phyloP scores from a whole-genome alignment of 1,140 invertebrate genomes.

The Lutraria rhynchaena region DNA sequence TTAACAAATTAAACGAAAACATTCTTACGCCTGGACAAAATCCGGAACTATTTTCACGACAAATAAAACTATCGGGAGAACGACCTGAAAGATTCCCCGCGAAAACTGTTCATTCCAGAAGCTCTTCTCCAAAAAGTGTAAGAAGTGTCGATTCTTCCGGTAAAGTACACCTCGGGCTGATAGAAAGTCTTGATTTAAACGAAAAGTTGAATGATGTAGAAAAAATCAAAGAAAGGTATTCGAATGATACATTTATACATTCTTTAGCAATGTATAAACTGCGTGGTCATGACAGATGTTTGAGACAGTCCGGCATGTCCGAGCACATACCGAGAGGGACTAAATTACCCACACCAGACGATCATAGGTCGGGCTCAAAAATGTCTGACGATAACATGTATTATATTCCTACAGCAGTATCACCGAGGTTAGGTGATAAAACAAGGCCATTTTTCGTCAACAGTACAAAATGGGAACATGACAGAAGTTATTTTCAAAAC shows the following conservation, averaged over 20 bases:
- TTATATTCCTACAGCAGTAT: constrained; percentile 13
- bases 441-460: background rate
- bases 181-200: constrained; percentile 57
- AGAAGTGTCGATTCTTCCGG: constrained; percentile 41
- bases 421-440: background rate
- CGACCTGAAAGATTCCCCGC: background rate
- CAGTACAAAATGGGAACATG: constrained; percentile 39
- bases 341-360: background rate
- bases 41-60: constrained; percentile 42
- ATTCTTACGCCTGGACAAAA: constrained; percentile 44
- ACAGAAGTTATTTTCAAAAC: constrained; percentile 36
- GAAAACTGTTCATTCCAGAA: constrained; percentile 5
- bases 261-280: constrained; percentile 49
- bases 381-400: constrained; percentile 32
- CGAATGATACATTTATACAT: constrained; percentile 48
- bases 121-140: constrained; percentile 37
- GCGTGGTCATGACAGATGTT: constrained; percentile 55
- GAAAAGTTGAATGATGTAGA: constrained; percentile 53
- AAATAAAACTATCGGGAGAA: constrained; percentile 17
- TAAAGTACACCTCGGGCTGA: constrained; percentile 50
- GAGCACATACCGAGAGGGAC: constrained; percentile 44
- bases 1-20: constrained; percentile 40
- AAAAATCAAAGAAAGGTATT: constrained; percentile 60
- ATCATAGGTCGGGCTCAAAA: background rate
- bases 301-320: background rate